A percentile compares a stretch with the other conserved stretches of the same genome.
phyloP scores from a whole-genome alignment of 2,888 invertebrate species.

The Schizaphis graminum region DNA sequence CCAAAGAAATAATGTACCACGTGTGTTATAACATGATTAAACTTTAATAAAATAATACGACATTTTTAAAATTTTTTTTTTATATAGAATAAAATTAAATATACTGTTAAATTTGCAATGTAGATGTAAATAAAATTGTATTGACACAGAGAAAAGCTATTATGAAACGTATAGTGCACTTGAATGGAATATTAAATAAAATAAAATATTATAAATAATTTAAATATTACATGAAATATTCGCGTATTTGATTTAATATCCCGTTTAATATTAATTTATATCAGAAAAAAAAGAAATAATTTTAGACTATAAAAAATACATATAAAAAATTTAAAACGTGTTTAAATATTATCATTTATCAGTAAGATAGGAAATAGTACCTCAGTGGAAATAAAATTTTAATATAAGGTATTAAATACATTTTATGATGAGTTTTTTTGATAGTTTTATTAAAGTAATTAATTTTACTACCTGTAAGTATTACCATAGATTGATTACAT shows the following conservation, averaged over 20 bases:
- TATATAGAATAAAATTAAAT: not conserved
- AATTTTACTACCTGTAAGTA: no score
- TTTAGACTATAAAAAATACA: not conserved
- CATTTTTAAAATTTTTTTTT: not conserved
- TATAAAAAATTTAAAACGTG: not conserved
- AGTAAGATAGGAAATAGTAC: not conserved
- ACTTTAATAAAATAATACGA: not conserved
- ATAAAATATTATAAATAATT: no score
- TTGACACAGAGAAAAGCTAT: not conserved
- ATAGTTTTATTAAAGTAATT: no score
- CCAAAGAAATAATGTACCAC: slow-evolving; percentile 27
- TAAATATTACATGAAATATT: not conserved
- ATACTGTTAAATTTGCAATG: not conserved
- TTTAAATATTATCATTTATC: not conserved
- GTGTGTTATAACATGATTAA: not conserved
- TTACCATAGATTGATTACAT: no score
- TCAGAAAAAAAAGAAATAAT: not conserved
- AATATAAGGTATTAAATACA: not conserved
- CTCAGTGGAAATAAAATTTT: not conserved
- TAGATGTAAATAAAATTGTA: not conserved
- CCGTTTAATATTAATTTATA: not conserved
- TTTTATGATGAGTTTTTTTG: no score
- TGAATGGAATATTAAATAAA: not conserved
- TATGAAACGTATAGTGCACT: not conserved
- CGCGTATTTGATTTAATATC: not conserved